Evolutionary conservation across 2,797 vertebrate genomes (phyloP).

Genomic region (Pogonophryne albipinna): DNA sequence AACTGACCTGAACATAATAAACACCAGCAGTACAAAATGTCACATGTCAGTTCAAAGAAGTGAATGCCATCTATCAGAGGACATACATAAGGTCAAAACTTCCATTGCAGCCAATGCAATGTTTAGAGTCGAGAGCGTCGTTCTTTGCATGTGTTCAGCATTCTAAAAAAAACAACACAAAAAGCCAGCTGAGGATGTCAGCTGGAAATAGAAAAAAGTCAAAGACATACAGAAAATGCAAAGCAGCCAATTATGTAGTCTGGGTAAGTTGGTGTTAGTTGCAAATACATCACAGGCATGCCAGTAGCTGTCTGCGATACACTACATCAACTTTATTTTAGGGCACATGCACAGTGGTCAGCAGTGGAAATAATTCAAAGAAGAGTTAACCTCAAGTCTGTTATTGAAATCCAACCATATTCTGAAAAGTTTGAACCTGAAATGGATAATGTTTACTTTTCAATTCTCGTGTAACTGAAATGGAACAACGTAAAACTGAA

Average conservation of each 20-base stretch:
- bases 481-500: slow-evolving; percentile 37
- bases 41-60: slow-evolving; percentile 33
- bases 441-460: slow-evolving; percentile 32
- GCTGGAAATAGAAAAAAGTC: slow-evolving; percentile 60
- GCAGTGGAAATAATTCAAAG: slow-evolving; percentile 24
- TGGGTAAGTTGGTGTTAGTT: slow-evolving; percentile 49
- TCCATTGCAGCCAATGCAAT: slow-evolving; percentile 29
- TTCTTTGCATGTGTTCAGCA: slow-evolving; percentile 38
- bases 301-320: slow-evolving; percentile 49
- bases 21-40: slow-evolving; percentile 28
- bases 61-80: slow-evolving; percentile 48
- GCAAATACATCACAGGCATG: slow-evolving; percentile 60
- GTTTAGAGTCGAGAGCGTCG: slow-evolving; percentile 35
- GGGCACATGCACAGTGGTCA: slow-evolving; percentile 45
- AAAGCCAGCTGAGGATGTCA: slow-evolving; percentile 53
- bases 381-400: slow-evolving; percentile 22
- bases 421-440: slow-evolving; percentile 38
- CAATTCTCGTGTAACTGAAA: slow-evolving; percentile 41
- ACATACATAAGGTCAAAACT: slow-evolving; percentile 25
- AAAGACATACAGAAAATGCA: slow-evolving; percentile 65
- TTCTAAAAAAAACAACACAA: slow-evolving; percentile 33
- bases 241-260: slow-evolving; percentile 73
- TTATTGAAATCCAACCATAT: slow-evolving; percentile 33
- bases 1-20: slow-evolving; percentile 17
- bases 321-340: slow-evolving; percentile 41